Evolutionary conservation across 1,140 invertebrate genomes (phyloP).

Genomic region (Bombus breviceps): DNA sequence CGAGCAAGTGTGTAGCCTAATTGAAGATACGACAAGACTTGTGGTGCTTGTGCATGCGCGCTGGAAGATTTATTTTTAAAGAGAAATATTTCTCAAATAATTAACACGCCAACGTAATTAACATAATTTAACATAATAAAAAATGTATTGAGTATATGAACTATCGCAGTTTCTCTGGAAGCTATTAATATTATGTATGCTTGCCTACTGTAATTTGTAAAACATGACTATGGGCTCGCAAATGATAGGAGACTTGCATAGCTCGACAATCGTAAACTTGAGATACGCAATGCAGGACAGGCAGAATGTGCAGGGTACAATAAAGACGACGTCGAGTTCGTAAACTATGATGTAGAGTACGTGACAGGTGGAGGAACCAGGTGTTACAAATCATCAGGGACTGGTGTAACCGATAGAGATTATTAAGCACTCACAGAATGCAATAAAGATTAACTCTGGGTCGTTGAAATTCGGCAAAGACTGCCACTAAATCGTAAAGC

Average conservation of each 20-base stretch:
- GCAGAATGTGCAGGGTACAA: background rate
- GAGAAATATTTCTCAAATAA: no score
- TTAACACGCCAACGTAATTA: no score
- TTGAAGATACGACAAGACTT: background rate
- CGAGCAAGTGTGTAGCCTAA: background rate
- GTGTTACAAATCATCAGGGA: background rate
- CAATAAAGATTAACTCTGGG: slow-evolving; percentile 9
- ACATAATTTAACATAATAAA: no score
- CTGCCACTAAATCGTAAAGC: background rate
- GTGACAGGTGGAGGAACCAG: background rate
- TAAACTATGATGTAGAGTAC: background rate
- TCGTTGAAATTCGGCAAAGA: slow-evolving; percentile 18
- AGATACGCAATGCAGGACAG: background rate
- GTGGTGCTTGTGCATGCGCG: background rate
- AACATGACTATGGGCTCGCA: background rate
- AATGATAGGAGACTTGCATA: background rate
- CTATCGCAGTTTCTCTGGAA: background rate
- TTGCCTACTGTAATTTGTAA: background rate
- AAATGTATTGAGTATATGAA: no score
- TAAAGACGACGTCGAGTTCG: slow-evolving; percentile 15
- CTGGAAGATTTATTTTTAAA: background rate
- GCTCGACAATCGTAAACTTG: background rate
- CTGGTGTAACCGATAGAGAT: background rate
- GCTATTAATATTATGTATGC: background rate
- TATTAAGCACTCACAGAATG: slow-evolving; percentile 2